These are phyloP conservation scores for Eulimnadia texana DNA, from an alignment of 1,140 invertebrate genomes.

Conservation along the genomic window DNA sequence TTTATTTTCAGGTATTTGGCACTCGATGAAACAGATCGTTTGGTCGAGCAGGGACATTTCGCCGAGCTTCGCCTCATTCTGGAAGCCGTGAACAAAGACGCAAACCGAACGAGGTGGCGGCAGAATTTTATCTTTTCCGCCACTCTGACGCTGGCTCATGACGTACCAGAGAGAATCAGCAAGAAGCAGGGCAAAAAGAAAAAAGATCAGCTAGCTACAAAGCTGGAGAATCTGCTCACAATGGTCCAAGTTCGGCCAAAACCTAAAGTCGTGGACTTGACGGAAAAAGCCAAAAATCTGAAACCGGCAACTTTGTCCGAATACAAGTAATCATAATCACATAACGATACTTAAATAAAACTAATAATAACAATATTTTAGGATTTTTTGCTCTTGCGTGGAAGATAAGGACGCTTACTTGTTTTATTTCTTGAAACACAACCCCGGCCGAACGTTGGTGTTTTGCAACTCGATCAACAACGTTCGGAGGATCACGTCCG, in stretches of 20 bases:
- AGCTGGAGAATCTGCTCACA: slow-evolving; percentile 39
- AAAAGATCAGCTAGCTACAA: slow-evolving; percentile 51
- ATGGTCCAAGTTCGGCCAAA: slow-evolving; percentile 31
- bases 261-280: slow-evolving; percentile 39
- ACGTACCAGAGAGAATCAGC: slow-evolving; percentile 58
- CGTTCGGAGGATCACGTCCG: slow-evolving; percentile 63
- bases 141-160: slow-evolving; percentile 81
- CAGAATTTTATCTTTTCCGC: slow-evolving; percentile 98
- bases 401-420: slow-evolving; percentile 84
- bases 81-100: slow-evolving; percentile 54
- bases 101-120: slow-evolving; percentile 35
- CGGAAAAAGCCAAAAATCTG: slow-evolving; percentile 24
- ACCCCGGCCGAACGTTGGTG: slow-evolving; percentile 81
- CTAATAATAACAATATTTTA: too few species aligned
- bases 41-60: slow-evolving; percentile 95
- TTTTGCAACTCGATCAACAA: slow-evolving; percentile 96
- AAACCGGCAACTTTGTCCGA: slow-evolving; percentile 16
- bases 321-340: slow-evolving; percentile 39
- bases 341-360: too few species aligned
- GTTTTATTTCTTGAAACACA: slow-evolving; percentile 75
- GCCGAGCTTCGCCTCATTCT: slow-evolving; percentile 73
- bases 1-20: slow-evolving; percentile 68
- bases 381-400: slow-evolving; percentile 48
- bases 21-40: slow-evolving; percentile 96
- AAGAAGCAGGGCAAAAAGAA: slow-evolving; percentile 40